These are phyloP conservation scores for Oriolus oriolus DNA, from an alignment of 2,113 vertebrate genomes.

Conservation along the genomic window DNA sequence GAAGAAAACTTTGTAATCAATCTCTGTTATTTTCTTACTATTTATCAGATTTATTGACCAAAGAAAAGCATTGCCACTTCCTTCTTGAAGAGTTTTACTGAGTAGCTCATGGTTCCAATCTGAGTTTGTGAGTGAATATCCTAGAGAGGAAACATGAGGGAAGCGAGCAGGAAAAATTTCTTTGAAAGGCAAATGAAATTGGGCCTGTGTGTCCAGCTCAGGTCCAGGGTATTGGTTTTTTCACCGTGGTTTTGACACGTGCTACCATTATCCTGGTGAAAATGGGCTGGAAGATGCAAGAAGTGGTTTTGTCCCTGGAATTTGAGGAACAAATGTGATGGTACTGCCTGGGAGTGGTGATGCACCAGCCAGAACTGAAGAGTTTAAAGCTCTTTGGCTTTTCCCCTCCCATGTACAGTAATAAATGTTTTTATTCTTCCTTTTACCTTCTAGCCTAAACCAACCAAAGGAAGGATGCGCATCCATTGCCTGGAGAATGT, in stretches of 20 bases:
- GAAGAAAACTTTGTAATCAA: not conserved
- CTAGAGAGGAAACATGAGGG: not conserved
- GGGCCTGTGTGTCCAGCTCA: accelerated
- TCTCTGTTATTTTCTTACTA: not conserved
- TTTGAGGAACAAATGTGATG: not conserved
- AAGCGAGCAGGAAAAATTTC: not conserved
- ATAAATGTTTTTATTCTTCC: not conserved
- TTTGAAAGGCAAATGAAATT: not conserved
- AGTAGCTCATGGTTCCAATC: not conserved
- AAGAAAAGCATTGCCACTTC: not conserved
- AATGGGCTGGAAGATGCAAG: not conserved
- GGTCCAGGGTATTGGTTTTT: not conserved
- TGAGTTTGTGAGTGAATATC: not conserved
- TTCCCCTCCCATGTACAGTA: not conserved
- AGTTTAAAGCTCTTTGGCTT: not conserved
- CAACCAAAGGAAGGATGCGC: constrained; percentile 94
- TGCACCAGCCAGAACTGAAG: not conserved
- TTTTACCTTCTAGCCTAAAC: constrained; percentile 81
- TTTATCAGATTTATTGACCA: not conserved
- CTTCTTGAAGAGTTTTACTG: not conserved
- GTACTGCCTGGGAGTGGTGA: not conserved
- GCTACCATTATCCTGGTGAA: not conserved
- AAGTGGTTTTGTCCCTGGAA: accelerated
- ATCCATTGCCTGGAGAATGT: constrained; percentile 98
- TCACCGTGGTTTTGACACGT: accelerated